These are phyloP conservation scores for Chironomus striatipennis DNA, from an alignment of 1,140 invertebrate genomes.

Conservation along the genomic window DNA sequence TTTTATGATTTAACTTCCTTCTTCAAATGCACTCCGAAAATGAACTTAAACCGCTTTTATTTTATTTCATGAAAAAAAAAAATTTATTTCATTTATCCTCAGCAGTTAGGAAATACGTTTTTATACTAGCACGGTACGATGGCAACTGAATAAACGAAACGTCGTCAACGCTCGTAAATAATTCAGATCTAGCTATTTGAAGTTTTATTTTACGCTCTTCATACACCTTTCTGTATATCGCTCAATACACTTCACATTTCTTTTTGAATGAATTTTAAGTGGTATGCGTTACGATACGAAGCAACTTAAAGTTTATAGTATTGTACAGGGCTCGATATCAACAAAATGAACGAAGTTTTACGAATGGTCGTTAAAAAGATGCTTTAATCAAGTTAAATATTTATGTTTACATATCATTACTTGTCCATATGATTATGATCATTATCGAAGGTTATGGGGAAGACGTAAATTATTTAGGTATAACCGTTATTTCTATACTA, in stretches of 20 bases:
- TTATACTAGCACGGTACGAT: background rate
- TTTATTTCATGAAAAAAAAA: background rate
- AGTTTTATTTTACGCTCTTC: background rate
- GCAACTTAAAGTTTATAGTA: background rate
- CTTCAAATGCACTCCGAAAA: no score
- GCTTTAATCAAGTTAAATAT: background rate
- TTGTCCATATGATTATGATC: background rate
- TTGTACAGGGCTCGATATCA: background rate
- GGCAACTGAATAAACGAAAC: background rate
- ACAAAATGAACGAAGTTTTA: no score
- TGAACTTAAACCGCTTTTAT: background rate
- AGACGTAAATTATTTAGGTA: background rate
- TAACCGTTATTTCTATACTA: background rate
- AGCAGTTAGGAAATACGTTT: background rate
- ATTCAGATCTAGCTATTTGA: slow-evolving; percentile 1
- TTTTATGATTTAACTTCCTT: no score
- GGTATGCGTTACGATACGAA: background rate
- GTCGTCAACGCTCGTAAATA: background rate
- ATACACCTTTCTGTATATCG: background rate
- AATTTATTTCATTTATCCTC: background rate
- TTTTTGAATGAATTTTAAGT: background rate
- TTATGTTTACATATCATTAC: background rate
- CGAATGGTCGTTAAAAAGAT: background rate
- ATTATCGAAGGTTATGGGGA: background rate
- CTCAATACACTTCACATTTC: background rate